Evolutionary conservation across 2,113 vertebrate genomes (phyloP), one percentile per base, ranked within the genome.

Genomic region (Datnioides undecimradiatus): DNA sequence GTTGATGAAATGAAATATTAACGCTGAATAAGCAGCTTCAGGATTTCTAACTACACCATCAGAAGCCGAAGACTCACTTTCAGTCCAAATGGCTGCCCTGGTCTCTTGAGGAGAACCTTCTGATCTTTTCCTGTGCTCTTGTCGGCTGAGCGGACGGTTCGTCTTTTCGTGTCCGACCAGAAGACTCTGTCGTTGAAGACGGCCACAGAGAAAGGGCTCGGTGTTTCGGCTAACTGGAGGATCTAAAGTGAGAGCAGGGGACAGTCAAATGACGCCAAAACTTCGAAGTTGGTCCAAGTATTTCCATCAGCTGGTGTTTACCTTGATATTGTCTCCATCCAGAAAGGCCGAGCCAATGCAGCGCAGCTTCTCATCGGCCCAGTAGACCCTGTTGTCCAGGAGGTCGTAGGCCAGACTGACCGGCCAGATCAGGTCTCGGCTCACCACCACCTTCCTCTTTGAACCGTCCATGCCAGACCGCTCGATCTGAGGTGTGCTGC

Each of bases 341-440:
- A 97, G 89, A 49, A 62, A 93, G 4, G 93, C 94, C 12, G 97
- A 97, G 40, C 95, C 96, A 0, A 99, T 89, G 48, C 92, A 96
- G 65, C 93, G 93, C 79, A 98, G 85, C 82, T 97, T 97, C 77
- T 97, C 96, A 58, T 99, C 97, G 0, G 95, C 93, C 97, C 97
- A 99, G 91, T 97, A 98, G 74, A 99, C 92, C 78, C 91, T 90
- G 91, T 92, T 89, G n/a, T 92, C 91, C 54, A 96, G 57, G 5
- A 90, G 81, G 88, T 98, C 97, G 0, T 96, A 94, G 14, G 96
- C 90, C 75, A 99, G 76, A 66, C 96, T 94, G 17, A 96, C 96
- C 2, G 97, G 97, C 96, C 95, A 95, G 48, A 95, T 96, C 69
- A 98, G 85, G 7, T 93, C 92, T 27, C 80, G 69, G 19, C 62